Evolutionary conservation across 64 coral and sea anemone species (phyloP).

Genomic region (Montipora efflorescens): DNA sequence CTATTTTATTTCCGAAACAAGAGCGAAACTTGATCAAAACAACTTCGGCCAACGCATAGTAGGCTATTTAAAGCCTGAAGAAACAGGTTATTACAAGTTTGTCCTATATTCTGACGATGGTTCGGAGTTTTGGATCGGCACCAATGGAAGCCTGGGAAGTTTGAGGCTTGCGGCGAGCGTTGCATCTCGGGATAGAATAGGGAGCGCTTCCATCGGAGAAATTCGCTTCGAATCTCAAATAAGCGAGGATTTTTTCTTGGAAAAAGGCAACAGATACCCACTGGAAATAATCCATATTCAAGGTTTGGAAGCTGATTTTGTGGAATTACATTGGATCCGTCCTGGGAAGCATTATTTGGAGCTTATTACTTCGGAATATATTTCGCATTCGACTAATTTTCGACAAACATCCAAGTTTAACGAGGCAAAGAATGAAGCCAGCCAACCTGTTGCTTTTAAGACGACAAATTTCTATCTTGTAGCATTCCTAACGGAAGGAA

Average conservation of each 20-base stretch:
- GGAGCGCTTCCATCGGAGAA: slow-evolving; percentile 9
- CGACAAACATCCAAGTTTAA: neutral
- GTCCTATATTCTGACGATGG: slow-evolving; percentile 41
- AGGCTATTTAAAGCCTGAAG: slow-evolving; percentile 43
- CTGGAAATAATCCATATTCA: slow-evolving; percentile 68
- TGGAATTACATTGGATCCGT: slow-evolving; percentile 55
- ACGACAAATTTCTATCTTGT: slow-evolving; percentile 29
- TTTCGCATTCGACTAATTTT: slow-evolving; percentile 33
- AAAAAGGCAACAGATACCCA: slow-evolving; percentile 41
- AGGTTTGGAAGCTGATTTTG: slow-evolving; percentile 6
- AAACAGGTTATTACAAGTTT: slow-evolving; percentile 67
- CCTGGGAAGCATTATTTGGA: slow-evolving; percentile 51
- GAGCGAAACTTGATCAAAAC: neutral
- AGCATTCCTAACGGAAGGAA: slow-evolving; percentile 46
- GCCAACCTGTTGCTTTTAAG: neutral
- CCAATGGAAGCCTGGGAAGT: neutral
- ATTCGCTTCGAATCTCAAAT: slow-evolving; percentile 38
- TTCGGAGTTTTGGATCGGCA: slow-evolving; percentile 65
- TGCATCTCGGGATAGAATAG: neutral
- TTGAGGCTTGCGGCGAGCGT: slow-evolving; percentile 32
- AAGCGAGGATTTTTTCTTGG: slow-evolving; percentile 24
- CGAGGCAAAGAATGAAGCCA: neutral
- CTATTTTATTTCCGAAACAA: slow-evolving; percentile 33
- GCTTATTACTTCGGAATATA: slow-evolving; percentile 13
- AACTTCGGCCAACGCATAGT: slow-evolving; percentile 37